phyloP scores from a whole-genome alignment of 2,797 vertebrate species.

The Jordanella pulchra region DNA sequence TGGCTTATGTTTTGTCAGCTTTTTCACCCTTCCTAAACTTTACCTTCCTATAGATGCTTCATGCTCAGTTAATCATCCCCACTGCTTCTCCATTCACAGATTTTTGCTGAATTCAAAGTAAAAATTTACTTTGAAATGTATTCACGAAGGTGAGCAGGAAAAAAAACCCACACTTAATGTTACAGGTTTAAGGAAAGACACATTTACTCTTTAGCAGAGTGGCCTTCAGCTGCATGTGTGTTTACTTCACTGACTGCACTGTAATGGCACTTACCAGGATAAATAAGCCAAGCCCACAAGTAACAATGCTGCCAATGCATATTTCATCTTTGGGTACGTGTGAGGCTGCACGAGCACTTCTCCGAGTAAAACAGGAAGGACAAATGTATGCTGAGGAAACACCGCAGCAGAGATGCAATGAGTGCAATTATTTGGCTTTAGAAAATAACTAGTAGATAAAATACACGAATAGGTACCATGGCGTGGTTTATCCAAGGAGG shows the following conservation, averaged over 20 bases:
- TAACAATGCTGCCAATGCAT: slow-evolving; percentile 79
- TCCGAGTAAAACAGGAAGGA: slow-evolving; percentile 81
- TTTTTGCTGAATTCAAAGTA: neutral
- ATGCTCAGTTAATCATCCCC: too few species aligned
- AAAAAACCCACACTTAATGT: too few species aligned
- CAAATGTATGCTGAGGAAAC: slow-evolving; percentile 81
- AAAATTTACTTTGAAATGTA: neutral
- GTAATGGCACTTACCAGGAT: slow-evolving; percentile 81
- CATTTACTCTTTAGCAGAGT: neutral
- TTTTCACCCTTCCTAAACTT: too few species aligned
- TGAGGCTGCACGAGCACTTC: slow-evolving; percentile 84
- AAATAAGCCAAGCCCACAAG: slow-evolving; percentile 75
- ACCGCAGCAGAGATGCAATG: neutral
- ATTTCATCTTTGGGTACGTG: slow-evolving; percentile 80
- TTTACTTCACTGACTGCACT: neutral
- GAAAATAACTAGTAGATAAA: neutral
- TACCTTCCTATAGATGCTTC: too few species aligned
- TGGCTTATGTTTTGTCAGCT: too few species aligned
- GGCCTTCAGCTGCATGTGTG: neutral
- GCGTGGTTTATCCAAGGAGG: slow-evolving; percentile 89
- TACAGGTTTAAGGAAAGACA: neutral
- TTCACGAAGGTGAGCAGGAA: neutral
- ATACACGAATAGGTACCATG: slow-evolving; percentile 77
- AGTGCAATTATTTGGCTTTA: neutral
- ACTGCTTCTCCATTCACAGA: neutral